Evolutionary conservation across 2,888 invertebrate species (phyloP).

Genomic region (Philopedon plagiatum): DNA sequence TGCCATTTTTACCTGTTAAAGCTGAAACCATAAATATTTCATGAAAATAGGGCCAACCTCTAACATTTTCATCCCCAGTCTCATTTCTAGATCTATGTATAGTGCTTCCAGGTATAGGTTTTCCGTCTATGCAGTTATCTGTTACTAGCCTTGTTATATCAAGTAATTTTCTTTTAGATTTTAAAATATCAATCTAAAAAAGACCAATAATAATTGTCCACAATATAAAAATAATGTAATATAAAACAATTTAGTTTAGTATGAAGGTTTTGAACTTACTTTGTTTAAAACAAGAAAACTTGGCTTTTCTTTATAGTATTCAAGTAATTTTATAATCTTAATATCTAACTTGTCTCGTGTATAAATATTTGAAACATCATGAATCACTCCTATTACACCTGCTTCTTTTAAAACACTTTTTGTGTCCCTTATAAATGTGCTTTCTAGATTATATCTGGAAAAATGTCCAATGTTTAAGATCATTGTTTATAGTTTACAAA

Average conservation of each 20-base stretch:
- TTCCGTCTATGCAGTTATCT: constrained; percentile 67
- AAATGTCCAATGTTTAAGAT: not conserved
- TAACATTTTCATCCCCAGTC: constrained; percentile 49
- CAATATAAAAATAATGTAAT: too few relatives aligned
- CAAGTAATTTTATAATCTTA: constrained; percentile 79
- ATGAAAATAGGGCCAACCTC: constrained; percentile 84
- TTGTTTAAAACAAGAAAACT: constrained; percentile 92
- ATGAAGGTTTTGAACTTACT: constrained; percentile 69
- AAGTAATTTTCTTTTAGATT: constrained; percentile 81
- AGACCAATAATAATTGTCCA: too few relatives aligned
- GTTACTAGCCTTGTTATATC: constrained; percentile 80
- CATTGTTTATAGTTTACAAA: too few relatives aligned
- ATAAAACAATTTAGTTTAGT: not conserved
- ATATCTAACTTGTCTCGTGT: constrained; percentile 78
- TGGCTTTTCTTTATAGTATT: constrained; percentile 73
- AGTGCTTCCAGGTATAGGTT: constrained; percentile 56
- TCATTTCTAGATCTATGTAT: constrained; percentile 52
- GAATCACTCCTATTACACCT: constrained; percentile 87
- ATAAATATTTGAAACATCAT: constrained; percentile 84
- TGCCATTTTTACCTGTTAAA: constrained; percentile 71
- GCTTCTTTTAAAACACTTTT: constrained; percentile 77
- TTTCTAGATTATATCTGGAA: constrained; percentile 72
- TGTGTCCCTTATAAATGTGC: constrained; percentile 74
- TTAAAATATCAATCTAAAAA: constrained; percentile 78
- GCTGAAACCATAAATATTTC: constrained; percentile 95